phyloP scores from a whole-genome alignment of 2,888 invertebrate genomes.

The Ophonus ardosiacus region DNA sequence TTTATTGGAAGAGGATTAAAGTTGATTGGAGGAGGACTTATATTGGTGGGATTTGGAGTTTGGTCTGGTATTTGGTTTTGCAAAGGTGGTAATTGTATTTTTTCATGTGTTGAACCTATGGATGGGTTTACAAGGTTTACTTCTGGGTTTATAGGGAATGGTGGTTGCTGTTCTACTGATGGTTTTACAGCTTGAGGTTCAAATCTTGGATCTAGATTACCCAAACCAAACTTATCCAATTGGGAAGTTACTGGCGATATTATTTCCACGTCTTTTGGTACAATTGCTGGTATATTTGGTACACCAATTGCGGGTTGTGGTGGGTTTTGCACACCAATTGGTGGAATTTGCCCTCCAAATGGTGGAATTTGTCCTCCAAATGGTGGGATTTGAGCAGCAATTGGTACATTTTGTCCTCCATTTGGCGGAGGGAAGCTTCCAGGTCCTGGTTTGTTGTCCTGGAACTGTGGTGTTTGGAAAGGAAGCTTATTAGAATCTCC shows the following conservation, averaged over 20 bases:
- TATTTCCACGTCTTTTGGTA: background rate
- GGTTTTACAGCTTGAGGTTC: slow-evolving; percentile 29
- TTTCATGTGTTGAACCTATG: slow-evolving; percentile 7
- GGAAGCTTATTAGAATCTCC: slow-evolving; percentile 65
- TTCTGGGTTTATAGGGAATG: slow-evolving; percentile 62
- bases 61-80: background rate
- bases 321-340: background rate
- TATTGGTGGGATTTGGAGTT: slow-evolving; percentile 37
- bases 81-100: background rate
- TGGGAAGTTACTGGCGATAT: background rate
- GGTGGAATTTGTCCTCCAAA: background rate
- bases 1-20: background rate
- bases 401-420: background rate
- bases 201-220: background rate
- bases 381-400: background rate
- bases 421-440: background rate
- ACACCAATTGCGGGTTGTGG: slow-evolving; percentile 6
- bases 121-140: slow-evolving; percentile 11
- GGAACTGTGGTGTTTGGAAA: slow-evolving; percentile 70
- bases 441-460: slow-evolving; percentile 66
- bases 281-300: background rate
- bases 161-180: slow-evolving; percentile 53
- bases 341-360: background rate
- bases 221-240: background rate
- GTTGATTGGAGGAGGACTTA: background rate